These are phyloP conservation scores for Cacoxenus indagator DNA, from an alignment of 2,888 invertebrate species.

Conservation along the genomic window DNA sequence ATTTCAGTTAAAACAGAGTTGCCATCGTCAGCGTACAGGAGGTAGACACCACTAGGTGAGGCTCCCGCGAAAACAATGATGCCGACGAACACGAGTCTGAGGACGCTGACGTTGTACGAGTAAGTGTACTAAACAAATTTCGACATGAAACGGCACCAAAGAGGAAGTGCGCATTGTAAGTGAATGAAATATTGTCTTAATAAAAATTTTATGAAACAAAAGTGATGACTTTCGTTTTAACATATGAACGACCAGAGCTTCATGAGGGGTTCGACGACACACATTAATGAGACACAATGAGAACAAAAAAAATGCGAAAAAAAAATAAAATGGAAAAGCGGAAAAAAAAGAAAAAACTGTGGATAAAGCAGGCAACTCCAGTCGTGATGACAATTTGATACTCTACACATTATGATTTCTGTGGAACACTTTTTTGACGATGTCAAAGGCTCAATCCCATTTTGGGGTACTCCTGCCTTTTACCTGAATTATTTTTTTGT, in stretches of 20 bases:
- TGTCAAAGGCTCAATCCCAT: too few relatives aligned
- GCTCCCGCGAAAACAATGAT: background rate
- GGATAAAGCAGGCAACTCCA: too few relatives aligned
- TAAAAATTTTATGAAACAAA: constrained; percentile 62
- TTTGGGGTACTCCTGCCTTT: too few relatives aligned
- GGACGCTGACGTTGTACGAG: background rate
- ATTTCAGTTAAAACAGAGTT: background rate
- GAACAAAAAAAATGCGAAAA: background rate
- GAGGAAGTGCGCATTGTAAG: constrained; percentile 36
- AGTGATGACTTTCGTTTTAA: constrained; percentile 61
- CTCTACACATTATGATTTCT: too few relatives aligned
- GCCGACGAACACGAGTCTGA: background rate
- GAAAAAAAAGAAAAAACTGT: background rate
- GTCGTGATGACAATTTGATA: too few relatives aligned
- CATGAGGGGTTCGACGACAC: too few relatives aligned
- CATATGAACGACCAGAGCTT: background rate
- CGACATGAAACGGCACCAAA: background rate
- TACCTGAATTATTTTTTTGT: too few relatives aligned
- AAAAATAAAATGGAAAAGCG: background rate
- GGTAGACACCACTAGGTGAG: too few relatives aligned
- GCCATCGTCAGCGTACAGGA: background rate
- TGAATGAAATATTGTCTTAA: constrained; percentile 61
- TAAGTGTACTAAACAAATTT: background rate
- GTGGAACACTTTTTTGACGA: too few relatives aligned
- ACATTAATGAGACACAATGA: background rate